Conservation (phyloP, 2,888 invertebrate species). For the Drosophila aldrichi region DNA sequence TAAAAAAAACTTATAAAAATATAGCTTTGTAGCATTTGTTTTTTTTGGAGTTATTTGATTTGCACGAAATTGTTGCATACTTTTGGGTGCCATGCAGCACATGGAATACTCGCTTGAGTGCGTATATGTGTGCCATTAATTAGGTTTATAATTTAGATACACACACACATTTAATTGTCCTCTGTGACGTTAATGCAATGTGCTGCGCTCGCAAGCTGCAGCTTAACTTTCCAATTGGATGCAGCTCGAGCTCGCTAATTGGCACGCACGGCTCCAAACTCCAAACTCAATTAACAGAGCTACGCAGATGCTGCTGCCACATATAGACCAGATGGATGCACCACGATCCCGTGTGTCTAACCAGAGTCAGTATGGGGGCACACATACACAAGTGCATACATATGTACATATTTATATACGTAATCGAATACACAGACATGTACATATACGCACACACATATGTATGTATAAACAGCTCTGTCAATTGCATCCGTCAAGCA, state of each 20-base stretch:
- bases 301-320: not conserved
- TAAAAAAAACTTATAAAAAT: too few species aligned
- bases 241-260: constrained; percentile 22
- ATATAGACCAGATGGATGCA: constrained; percentile 1
- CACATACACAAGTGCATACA: too few species aligned
- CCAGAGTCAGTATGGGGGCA: not conserved
- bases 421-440: too few species aligned
- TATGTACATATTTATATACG: not conserved
- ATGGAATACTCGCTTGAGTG: not conserved
- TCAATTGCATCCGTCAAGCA: constrained; percentile 34
- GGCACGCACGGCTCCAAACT: constrained; percentile 10
- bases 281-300: constrained; percentile 12
- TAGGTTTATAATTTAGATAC: too few species aligned
- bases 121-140: not conserved
- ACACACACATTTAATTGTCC: not conserved
- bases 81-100: constrained; percentile 30
- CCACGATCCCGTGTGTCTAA: not conserved
- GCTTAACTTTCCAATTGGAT: constrained; percentile 25
- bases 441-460: too few species aligned
- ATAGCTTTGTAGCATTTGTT: too few species aligned
- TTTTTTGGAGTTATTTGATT: not conserved
- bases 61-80: constrained; percentile 39
- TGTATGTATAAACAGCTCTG: not conserved
- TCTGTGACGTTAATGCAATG: constrained; percentile 8
- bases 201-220: constrained; percentile 11